phyloP scores from a whole-genome alignment of 2,797 vertebrate species.

The Meda fulgida region DNA sequence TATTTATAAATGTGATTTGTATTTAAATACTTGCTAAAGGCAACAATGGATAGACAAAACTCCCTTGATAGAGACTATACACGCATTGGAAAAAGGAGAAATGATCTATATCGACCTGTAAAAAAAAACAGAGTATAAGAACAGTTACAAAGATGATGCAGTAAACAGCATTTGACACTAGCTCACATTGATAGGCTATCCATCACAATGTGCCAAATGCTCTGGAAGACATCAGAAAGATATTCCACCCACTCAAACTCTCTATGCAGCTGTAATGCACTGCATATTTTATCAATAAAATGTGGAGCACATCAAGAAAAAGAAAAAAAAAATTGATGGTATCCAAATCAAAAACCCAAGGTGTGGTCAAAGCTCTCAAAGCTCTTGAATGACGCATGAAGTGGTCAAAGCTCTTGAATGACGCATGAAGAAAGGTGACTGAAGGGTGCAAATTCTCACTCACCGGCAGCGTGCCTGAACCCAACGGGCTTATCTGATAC shows the following conservation, averaged over 20 bases:
- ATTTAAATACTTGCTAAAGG: too few species aligned
- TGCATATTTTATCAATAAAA: neutral
- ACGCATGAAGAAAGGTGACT: constrained; percentile 15
- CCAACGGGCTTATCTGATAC: constrained; percentile 71
- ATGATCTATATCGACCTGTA: too few species aligned
- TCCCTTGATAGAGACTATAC: too few species aligned
- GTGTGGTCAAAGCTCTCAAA: neutral
- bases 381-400: constrained; percentile 13
- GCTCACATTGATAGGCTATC: constrained; percentile 19
- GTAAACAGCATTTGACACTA: constrained; percentile 1
- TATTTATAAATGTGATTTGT: too few species aligned
- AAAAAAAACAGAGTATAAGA: neutral
- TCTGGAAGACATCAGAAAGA: constrained; percentile 6
- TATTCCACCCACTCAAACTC: constrained; percentile 16
- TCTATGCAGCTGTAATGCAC: constrained; percentile 4
- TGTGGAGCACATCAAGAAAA: neutral
- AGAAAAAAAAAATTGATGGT: neutral
- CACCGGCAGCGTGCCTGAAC: constrained; percentile 56
- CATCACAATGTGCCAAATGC: constrained; percentile 22
- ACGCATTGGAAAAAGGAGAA: too few species aligned
- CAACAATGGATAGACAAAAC: too few species aligned
- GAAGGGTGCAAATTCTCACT: constrained; percentile 26
- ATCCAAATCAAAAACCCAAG: constrained; percentile 3
- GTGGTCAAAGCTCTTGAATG: neutral
- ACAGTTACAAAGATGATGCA: neutral